Percentiles rank a stretch among this genome's conserved stretches.
These are phyloP conservation scores for Clanis bilineata DNA, from an alignment of 2,888 invertebrate species.

Conservation along the genomic window DNA sequence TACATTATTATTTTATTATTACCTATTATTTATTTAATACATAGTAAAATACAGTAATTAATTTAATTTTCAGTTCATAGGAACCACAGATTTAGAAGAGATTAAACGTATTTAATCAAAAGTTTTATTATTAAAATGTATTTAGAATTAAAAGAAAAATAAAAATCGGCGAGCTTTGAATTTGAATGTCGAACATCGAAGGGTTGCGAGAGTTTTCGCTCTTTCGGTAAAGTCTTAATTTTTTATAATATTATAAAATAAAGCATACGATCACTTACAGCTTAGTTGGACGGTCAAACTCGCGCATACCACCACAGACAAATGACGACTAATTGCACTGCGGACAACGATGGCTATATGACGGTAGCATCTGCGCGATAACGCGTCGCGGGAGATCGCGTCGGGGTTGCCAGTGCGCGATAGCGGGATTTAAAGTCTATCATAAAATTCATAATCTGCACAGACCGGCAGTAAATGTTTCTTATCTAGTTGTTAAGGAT, in stretches of 20 bases:
- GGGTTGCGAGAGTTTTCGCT: too few relatives aligned
- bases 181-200: neutral
- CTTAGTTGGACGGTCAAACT: neutral
- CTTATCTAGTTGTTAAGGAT: neutral
- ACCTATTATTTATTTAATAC: too few relatives aligned
- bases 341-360: constrained; percentile 4
- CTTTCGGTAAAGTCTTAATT: neutral
- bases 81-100: too few relatives aligned
- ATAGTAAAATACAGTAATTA: too few relatives aligned
- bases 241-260: neutral
- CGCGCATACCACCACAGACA: constrained; percentile 10
- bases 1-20: too few relatives aligned
- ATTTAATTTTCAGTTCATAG: too few relatives aligned
- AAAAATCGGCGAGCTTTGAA: neutral
- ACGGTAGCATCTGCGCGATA: constrained; percentile 21
- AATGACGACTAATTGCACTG: constrained; percentile 1
- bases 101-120: too few relatives aligned
- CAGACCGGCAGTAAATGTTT: too few relatives aligned
- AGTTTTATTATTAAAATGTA: too few relatives aligned
- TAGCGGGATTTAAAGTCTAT: neutral
- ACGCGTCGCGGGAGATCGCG: constrained; percentile 21
- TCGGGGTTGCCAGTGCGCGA: constrained; percentile 21
- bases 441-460: neutral
- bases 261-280: constrained; percentile 2
- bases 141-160: neutral